Base-by-base conservation (phyloP, 1,140 invertebrate genomes). In the Saccostrea cuccullata region DNA sequence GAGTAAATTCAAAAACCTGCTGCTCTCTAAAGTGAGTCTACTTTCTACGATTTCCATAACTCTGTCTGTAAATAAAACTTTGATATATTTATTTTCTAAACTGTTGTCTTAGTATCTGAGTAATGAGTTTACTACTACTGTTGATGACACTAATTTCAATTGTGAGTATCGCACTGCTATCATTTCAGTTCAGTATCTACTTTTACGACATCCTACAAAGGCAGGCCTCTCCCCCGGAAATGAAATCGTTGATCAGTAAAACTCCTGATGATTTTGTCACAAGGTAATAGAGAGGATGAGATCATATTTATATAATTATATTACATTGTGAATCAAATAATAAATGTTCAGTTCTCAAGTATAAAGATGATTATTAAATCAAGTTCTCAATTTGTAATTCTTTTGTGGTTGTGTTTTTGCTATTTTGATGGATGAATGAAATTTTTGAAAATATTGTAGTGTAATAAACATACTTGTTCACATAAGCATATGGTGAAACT, bases 161-260 rank as follows among this genome's bases (percentile, higher is more conserved):
- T 47, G 47, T 47, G 0, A 47, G 47, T 47, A 47, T 47, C 5
- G 9, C 47, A 6, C 47, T 47, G 47, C 47, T 47, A 47, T 77
- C 56, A 70, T 67, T 92, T 77, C 92, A 95, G 95, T 97, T 97
- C 94, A 97, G 96, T 88, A 93, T 97, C 4, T 97, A 97, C 93
- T 97, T 97, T 94, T 96, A 97, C 95, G 96, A 96, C 91, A 96
- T 96, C 70, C 93, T 97, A 17, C 96, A 96, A 82, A 96, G 96
- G 93, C 97, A 97, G 94, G 96, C 96, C 30, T 96, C 96, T 89
- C 94, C 91, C 55, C 95, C 94, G 60, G 97, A 97, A 90, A 97
- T 97, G 96, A 96, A 96, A 93, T 95, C 94, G 86, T 94, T 96
- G 56, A 96, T 96, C 94, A 95, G 96, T 40, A 97, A 97, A 94